Evolutionary conservation across 2,888 invertebrate genomes (phyloP).

Genomic region (Dione juno): DNA sequence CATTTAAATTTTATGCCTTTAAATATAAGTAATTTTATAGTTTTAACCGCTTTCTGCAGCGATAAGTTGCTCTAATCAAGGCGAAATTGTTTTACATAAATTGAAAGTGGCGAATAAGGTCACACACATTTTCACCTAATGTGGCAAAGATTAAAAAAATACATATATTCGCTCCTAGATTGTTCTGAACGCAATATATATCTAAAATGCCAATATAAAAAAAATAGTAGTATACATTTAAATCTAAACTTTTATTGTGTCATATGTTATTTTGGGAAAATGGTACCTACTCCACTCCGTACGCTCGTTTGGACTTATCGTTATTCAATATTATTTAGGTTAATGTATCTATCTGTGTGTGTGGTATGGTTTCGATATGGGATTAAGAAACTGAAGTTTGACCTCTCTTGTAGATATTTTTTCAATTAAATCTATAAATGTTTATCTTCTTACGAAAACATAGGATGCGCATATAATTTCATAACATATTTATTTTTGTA

Average conservation of each 20-base stretch:
- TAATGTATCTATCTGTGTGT: conserved; percentile 27
- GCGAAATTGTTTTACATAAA: too few relatives aligned
- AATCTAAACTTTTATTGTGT: background rate
- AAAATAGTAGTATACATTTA: background rate
- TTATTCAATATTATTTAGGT: conserved; percentile 30
- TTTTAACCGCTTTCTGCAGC: too few relatives aligned
- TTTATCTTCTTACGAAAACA: background rate
- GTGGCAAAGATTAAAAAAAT: too few relatives aligned
- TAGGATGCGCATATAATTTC: background rate
- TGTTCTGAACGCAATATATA: too few relatives aligned
- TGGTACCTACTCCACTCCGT: conserved; percentile 3
- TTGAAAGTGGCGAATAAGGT: too few relatives aligned
- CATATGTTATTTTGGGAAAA: conserved; percentile 19
- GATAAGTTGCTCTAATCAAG: too few relatives aligned
- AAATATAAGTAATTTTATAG: too few relatives aligned
- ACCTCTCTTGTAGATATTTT: conserved; percentile 28
- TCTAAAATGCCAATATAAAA: background rate
- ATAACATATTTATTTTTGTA: background rate
- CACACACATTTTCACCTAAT: too few relatives aligned
- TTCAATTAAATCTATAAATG: conserved; percentile 11
- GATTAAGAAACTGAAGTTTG: conserved; percentile 30
- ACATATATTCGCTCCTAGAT: too few relatives aligned
- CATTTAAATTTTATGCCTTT: too few relatives aligned
- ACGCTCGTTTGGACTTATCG: conserved; percentile 17
- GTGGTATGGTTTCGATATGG: conserved; percentile 23